phyloP scores from a whole-genome alignment of 2,888 invertebrate genomes.

The Tiliacea citrago region DNA sequence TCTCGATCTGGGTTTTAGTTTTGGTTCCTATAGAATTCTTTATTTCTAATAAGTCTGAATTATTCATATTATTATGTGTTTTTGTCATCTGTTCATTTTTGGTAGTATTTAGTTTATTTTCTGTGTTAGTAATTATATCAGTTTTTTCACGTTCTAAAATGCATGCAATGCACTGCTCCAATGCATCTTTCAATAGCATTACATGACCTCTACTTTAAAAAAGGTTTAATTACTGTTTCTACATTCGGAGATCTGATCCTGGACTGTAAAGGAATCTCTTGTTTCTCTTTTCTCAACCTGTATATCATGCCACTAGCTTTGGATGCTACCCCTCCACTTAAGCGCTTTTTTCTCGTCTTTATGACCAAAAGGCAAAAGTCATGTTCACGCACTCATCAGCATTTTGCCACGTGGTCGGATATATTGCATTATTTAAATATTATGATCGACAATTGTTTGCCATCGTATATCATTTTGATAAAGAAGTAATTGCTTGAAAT shows the following conservation, averaged over 20 bases:
- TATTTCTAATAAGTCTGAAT: too few relatives aligned
- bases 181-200: neutral
- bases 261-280: too few relatives aligned
- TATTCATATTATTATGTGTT: too few relatives aligned
- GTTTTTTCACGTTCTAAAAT: too few relatives aligned
- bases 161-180: too few relatives aligned
- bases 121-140: too few relatives aligned
- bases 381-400: neutral
- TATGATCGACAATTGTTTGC: conserved; percentile 9
- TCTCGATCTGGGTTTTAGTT: too few relatives aligned
- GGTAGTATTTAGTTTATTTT: too few relatives aligned
- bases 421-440: conserved; percentile 15
- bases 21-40: too few relatives aligned
- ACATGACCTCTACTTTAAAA: neutral
- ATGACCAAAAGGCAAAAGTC: neutral
- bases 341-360: neutral
- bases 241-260: neutral
- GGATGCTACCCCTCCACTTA: too few relatives aligned
- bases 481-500: conserved; percentile 15
- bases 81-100: too few relatives aligned
- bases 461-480: conserved; percentile 36
- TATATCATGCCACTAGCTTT: neutral
- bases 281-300: neutral
- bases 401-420: conserved; percentile 1
- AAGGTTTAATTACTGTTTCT: neutral